A percentile compares a stretch with the other conserved stretches of the same genome.
These are phyloP conservation scores for Etheostoma spectabile DNA, from an alignment of 2,113 vertebrate genomes.

Conservation along the genomic window DNA sequence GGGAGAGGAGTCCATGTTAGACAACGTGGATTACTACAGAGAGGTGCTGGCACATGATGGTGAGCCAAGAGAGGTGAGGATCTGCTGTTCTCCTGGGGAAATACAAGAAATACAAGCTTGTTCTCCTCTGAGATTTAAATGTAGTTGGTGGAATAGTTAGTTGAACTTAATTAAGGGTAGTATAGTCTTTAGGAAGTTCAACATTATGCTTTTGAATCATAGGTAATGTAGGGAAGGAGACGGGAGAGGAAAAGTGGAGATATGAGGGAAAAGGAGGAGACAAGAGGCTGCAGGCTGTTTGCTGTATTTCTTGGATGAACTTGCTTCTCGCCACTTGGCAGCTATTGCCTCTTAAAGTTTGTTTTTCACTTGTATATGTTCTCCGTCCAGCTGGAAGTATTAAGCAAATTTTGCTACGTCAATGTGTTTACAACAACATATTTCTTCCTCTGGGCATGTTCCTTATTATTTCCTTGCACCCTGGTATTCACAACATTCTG, in stretches of 20 bases:
- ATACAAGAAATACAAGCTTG: not conserved
- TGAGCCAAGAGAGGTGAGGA: slow-evolving; percentile 78
- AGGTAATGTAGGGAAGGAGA: not conserved
- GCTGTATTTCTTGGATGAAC: slow-evolving; percentile 59
- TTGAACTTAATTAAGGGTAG: not conserved
- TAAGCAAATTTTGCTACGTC: slow-evolving; percentile 2
- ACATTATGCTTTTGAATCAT: not conserved
- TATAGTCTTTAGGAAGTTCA: not conserved
- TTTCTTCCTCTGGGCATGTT: not conserved
- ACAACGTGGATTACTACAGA: slow-evolving; percentile 89
- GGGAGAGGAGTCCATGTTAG: slow-evolving; percentile 88
- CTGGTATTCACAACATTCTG: slow-evolving; percentile 2
- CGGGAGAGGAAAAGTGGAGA: slow-evolving; percentile 13
- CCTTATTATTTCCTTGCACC: slow-evolving; percentile 11
- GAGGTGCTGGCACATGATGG: slow-evolving; percentile 82
- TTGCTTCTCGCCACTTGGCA: slow-evolving; percentile 47
- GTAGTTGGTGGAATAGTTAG: not conserved
- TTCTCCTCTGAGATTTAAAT: not conserved
- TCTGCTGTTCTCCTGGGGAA: not conserved
- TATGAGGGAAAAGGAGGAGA: slow-evolving; percentile 18
- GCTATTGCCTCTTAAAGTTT: slow-evolving; percentile 38
- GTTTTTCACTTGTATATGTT: slow-evolving; percentile 51
- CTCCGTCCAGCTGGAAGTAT: slow-evolving; percentile 47
- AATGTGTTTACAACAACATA: slow-evolving; percentile 38
- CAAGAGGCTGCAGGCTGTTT: slow-evolving; percentile 23